Percentiles rank a stretch among this genome's conserved stretches.
Conservation (phyloP, 2,113 vertebrate genomes). For the Oreamnos americanus region DNA sequence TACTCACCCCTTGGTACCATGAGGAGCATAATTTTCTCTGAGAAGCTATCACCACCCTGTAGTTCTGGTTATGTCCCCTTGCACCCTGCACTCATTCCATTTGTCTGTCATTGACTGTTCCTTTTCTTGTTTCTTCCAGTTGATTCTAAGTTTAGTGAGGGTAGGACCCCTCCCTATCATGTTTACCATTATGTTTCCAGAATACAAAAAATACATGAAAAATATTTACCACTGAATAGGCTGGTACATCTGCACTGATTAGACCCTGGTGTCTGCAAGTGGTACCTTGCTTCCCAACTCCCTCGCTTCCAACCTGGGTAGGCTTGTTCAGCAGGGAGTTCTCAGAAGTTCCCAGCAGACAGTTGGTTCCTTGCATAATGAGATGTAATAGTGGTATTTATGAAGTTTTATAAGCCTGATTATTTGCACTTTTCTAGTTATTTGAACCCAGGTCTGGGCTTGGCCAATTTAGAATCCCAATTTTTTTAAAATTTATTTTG, state of each 20-base stretch:
- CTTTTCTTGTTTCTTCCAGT: background rate
- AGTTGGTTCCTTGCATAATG: background rate
- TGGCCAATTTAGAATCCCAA: background rate
- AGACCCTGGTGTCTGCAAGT: background rate
- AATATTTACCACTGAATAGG: background rate
- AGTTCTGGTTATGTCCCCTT: background rate
- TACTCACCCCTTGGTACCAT: background rate
- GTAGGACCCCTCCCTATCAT: background rate
- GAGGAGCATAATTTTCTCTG: background rate
- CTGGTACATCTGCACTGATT: background rate
- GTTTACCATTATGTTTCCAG: background rate
- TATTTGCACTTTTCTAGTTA: background rate
- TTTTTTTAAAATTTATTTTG: background rate
- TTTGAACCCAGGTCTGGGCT: background rate
- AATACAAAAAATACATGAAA: background rate
- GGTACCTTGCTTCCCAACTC: background rate
- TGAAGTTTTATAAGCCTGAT: background rate
- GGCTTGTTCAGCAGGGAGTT: background rate
- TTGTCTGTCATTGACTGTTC: background rate
- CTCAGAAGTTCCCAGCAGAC: background rate
- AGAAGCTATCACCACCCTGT: background rate
- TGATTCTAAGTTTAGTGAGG: background rate
- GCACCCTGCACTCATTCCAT: background rate
- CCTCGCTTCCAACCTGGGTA: background rate
- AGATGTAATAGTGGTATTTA: background rate